phyloP scores from a whole-genome alignment of 2,888 invertebrate genomes.

The Tholera decimalis region DNA sequence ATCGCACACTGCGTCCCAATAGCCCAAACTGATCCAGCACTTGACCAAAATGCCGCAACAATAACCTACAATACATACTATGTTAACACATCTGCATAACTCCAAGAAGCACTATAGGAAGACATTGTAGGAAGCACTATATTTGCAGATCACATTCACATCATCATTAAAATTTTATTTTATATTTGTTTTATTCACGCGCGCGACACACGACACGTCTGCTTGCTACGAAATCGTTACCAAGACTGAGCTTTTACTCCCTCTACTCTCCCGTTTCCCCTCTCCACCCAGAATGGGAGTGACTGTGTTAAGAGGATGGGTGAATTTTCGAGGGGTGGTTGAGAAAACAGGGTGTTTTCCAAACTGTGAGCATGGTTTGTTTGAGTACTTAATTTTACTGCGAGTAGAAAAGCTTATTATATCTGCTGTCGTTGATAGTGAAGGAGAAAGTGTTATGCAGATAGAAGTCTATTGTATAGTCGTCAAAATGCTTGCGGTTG shows the following conservation, averaged over 20 bases:
- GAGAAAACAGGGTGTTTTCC: slow-evolving; percentile 54
- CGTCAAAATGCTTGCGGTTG: neutral
- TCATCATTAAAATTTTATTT: slow-evolving; percentile 39
- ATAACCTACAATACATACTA: slow-evolving; percentile 41
- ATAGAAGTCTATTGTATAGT: neutral
- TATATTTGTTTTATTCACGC: slow-evolving; percentile 27
- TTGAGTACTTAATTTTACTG: slow-evolving; percentile 19
- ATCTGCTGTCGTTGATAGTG: neutral
- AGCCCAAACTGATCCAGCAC: slow-evolving; percentile 27
- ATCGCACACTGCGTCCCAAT: slow-evolving; percentile 47
- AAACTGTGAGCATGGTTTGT: slow-evolving; percentile 12
- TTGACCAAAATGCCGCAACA: slow-evolving; percentile 27
- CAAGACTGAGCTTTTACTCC: slow-evolving; percentile 74
- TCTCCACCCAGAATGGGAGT: slow-evolving; percentile 53
- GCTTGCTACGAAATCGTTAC: slow-evolving; percentile 57
- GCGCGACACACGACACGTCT: slow-evolving; percentile 59
- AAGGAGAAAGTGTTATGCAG: slow-evolving; percentile 3
- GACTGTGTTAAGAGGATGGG: slow-evolving; percentile 64
- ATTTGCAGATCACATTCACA: slow-evolving; percentile 51
- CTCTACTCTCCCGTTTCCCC: slow-evolving; percentile 56
- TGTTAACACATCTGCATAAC: slow-evolving; percentile 31
- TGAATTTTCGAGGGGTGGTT: slow-evolving; percentile 49
- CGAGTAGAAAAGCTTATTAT: neutral
- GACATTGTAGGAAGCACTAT: slow-evolving; percentile 61
- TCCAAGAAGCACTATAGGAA: slow-evolving; percentile 52